Conservation (phyloP, 2,113 vertebrate species). For the Mustela lutreola region DNA sequence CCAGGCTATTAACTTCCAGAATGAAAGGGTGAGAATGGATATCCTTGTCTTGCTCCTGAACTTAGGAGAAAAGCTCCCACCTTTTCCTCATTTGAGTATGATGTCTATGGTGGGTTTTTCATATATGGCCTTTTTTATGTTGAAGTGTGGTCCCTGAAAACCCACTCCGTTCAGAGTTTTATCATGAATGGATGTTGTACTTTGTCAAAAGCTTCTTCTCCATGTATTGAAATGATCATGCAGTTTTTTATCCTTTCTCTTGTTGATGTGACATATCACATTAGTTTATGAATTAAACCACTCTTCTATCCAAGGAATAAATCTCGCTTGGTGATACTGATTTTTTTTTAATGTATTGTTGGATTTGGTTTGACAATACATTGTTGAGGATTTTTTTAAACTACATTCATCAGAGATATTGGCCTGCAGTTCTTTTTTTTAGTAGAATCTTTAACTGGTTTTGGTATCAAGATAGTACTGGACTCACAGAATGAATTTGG, state of each 20-base stretch:
- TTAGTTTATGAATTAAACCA: background rate
- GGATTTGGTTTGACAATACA: background rate
- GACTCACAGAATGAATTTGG: background rate
- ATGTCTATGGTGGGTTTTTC: background rate
- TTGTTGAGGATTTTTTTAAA: background rate
- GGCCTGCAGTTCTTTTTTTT: background rate
- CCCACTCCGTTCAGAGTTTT: background rate
- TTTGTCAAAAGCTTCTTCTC: background rate
- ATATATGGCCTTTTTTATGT: background rate
- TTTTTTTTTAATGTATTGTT: background rate
- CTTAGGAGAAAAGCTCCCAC: background rate
- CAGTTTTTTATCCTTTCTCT: background rate
- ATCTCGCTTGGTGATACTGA: background rate
- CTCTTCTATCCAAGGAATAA: background rate
- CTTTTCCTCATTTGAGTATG: background rate
- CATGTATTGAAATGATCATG: background rate
- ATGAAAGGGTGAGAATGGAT: background rate
- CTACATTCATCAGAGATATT: background rate
- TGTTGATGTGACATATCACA: background rate
- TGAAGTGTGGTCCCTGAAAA: background rate
- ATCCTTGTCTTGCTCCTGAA: background rate
- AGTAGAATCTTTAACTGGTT: background rate
- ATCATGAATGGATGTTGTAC: background rate
- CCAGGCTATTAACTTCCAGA: background rate
- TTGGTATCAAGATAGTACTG: background rate